phyloP scores from a whole-genome alignment of 64 coral and sea anemone genomes.

The Acropora yongei region DNA sequence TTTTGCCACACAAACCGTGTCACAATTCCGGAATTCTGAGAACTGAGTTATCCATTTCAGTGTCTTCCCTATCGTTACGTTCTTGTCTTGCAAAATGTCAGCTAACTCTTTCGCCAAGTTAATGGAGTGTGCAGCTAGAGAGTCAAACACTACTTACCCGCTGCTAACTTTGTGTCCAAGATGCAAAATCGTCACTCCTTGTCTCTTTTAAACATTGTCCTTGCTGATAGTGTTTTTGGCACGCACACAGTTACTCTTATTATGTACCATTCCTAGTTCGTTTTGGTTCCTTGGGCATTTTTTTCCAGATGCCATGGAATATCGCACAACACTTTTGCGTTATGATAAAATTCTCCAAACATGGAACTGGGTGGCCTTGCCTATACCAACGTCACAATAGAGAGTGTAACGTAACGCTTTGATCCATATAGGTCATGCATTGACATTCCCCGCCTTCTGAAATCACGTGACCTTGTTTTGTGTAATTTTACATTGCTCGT shows the following conservation, averaged over 20 bases:
- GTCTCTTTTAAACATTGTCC: not conserved
- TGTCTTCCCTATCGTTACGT: not conserved
- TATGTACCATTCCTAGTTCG: slow-evolving; percentile 2
- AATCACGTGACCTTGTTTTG: too few relatives aligned
- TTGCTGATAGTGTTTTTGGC: not conserved
- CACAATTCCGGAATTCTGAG: not conserved
- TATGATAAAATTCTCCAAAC: too few relatives aligned
- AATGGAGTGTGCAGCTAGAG: not conserved
- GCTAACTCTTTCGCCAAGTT: not conserved
- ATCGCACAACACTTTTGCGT: too few relatives aligned
- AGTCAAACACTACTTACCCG: not conserved
- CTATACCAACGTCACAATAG: not conserved
- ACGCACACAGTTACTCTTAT: not conserved
- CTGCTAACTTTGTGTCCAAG: not conserved
- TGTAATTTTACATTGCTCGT: too few relatives aligned
- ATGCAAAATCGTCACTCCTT: not conserved
- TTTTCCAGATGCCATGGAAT: too few relatives aligned
- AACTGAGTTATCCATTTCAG: not conserved
- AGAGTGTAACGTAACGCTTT: too few relatives aligned
- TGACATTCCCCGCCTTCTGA: too few relatives aligned
- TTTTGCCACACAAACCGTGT: not conserved
- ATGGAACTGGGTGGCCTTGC: not conserved
- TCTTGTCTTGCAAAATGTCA: not conserved
- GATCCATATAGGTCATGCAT: too few relatives aligned
- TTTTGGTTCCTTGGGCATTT: not conserved